These are phyloP conservation scores for Melinaea menophilus DNA, from an alignment of 2,888 invertebrate species.

Conservation along the genomic window DNA sequence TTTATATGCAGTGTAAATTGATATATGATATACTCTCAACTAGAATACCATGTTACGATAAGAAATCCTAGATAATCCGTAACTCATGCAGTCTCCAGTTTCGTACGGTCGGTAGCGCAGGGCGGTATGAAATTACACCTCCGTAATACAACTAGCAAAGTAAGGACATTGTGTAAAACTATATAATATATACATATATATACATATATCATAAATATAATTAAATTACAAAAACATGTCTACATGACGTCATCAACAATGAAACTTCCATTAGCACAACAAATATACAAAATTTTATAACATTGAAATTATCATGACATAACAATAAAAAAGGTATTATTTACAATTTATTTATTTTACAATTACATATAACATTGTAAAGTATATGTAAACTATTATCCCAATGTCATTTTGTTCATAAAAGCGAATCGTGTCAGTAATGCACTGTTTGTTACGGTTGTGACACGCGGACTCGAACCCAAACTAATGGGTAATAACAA, in stretches of 20 bases:
- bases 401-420: conserved; percentile 7
- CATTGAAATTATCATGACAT: too few species aligned
- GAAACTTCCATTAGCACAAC: too few species aligned
- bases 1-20: too few species aligned
- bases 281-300: too few species aligned
- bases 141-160: conserved; percentile 20
- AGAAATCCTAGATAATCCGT: neutral
- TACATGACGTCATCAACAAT: too few species aligned
- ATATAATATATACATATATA: too few species aligned
- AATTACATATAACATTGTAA: neutral
- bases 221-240: too few species aligned
- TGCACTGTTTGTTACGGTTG: conserved; percentile 17
- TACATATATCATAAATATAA: too few species aligned
- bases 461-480: conserved; percentile 5
- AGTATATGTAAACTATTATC: neutral
- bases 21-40: too few species aligned
- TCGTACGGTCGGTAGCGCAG: conserved; percentile 23
- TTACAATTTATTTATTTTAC: neutral
- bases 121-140: conserved; percentile 31
- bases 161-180: too few species aligned
- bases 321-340: neutral
- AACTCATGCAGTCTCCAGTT: conserved; percentile 14
- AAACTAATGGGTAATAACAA: conserved; percentile 18
- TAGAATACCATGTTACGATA: neutral
- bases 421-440: conserved; percentile 14